phyloP scores from a whole-genome alignment of 2,888 invertebrate genomes.

The Aradus depressus region DNA sequence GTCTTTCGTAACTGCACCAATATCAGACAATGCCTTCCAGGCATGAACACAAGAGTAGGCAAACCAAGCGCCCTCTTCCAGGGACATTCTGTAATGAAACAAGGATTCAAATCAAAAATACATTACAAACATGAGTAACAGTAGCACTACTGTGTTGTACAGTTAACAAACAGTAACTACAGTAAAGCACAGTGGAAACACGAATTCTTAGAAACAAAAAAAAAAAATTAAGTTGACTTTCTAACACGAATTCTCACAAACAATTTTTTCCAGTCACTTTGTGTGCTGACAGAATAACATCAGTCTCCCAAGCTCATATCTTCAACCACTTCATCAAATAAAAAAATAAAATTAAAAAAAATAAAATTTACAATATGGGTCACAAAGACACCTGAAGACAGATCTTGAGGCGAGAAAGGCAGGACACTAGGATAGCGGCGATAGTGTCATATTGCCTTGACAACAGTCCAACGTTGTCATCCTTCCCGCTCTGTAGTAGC shows the following conservation, averaged over 20 bases:
- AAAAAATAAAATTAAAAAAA: too few species aligned
- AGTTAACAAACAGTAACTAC: background rate
- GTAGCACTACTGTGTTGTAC: background rate
- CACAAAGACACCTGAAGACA: too few species aligned
- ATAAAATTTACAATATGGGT: too few species aligned
- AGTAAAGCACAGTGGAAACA: background rate
- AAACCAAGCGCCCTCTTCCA: slow-evolving; percentile 13
- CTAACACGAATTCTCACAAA: background rate
- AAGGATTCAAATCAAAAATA: background rate
- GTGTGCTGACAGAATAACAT: too few species aligned
- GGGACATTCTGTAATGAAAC: slow-evolving; percentile 5
- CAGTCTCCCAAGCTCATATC: too few species aligned
- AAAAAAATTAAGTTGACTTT: background rate
- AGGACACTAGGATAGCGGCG: too few species aligned
- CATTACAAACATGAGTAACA: background rate
- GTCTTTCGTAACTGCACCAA: slow-evolving; percentile 1
- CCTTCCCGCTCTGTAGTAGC: too few species aligned
- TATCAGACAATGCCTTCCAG: slow-evolving; percentile 7
- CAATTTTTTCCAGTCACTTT: background rate
- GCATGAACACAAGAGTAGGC: slow-evolving; percentile 11
- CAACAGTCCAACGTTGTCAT: too few species aligned
- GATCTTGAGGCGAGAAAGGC: too few species aligned
- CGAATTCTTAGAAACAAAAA: background rate
- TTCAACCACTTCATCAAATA: too few species aligned
- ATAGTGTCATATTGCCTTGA: too few species aligned